Base-by-base conservation (phyloP, 2,113 vertebrate genomes). In the Puma concolor region DNA sequence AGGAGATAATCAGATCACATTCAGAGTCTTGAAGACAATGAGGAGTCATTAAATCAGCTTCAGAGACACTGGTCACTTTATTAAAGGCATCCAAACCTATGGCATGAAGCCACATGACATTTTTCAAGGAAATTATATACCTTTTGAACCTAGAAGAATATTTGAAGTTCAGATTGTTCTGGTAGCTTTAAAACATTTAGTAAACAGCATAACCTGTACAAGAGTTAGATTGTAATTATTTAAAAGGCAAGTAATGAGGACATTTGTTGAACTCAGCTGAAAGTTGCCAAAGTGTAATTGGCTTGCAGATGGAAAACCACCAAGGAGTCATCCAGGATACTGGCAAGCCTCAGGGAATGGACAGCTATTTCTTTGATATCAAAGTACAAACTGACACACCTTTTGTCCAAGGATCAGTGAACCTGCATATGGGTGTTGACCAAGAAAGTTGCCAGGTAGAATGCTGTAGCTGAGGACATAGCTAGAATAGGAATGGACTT, bases 11-110 rank as follows among this genome's bases (percentile, higher is more conserved):
- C 38, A 67, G 23, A 86, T 92, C 41, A 80, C 52, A 88, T 91
- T 41, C 72, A 88, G 76, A 92, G 92, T 85, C 82, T 52, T 25
- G 48, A 90, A 82, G 44, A 82, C 83, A 89, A 63, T 25, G 8
- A 95, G n/a, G 60, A 92, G 33, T 96, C 96, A 90, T 89, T 86
- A 89, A 31, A 83, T 77, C 86, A 83, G 44, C 67, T 81, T 96
- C 7, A n/a, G 71, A 91, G 57, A 86, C 38, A n/a, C 77, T 72
- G 57, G 52, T 82, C 60, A 86, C 67, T 95, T 89, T 63, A 94
- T 95, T 89, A 95, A 95, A 82, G 85, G 54, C 29, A 88, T 54
- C 52, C n/a, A 81, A 36, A 7, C 27, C 69, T 29, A 72, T n/a
- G 27, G 12, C 33, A 87, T 79, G 60, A 92, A 72, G 63, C 50